Percentiles rank a stretch among this genome's conserved stretches.
Evolutionary conservation across 2,113 vertebrate species (phyloP).

Genomic region (Maccullochella peelii): DNA sequence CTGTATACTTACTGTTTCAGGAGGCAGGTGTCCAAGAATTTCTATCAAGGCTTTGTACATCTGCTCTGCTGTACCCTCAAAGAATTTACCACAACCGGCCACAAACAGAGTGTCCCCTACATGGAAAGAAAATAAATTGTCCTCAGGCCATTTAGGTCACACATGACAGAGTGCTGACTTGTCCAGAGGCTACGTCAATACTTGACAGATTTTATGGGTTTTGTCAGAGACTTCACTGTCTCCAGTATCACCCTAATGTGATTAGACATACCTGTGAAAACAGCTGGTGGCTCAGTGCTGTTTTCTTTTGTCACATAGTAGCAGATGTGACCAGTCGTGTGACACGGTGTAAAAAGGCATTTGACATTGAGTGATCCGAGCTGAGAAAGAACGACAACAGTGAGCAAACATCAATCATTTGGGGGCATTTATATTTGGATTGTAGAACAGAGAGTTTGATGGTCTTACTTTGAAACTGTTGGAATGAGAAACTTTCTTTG

Average conservation of each 20-base stretch:
- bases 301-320: conserved; percentile 94
- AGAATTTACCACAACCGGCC: conserved; percentile 97
- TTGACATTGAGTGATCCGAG: conserved; percentile 93
- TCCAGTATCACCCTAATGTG: not conserved
- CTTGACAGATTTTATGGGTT: not conserved
- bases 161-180: not conserved
- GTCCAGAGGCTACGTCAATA: not conserved
- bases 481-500: conserved; percentile 91
- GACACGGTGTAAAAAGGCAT: conserved; percentile 95
- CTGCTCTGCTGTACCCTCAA: conserved; percentile 95
- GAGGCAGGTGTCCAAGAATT: conserved; percentile 90
- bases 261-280: conserved; percentile 89
- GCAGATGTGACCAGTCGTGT: conserved; percentile 98
- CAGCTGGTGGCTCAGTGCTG: conserved; percentile 90
- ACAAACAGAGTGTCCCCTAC: conserved; percentile 96
- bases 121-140: not conserved
- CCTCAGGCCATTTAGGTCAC: not conserved
- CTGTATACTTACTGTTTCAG: conserved; percentile 89
- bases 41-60: conserved; percentile 96
- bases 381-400: conserved; percentile 72
- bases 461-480: conserved; percentile 89
- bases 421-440: not conserved
- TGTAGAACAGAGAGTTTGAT: not conserved
- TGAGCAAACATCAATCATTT: not conserved
- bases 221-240: not conserved